A percentile compares a stretch with the other conserved stretches of the same genome.
Conservation (phyloP, 2,888 invertebrate genomes). For the Priocnemis perturbator region DNA sequence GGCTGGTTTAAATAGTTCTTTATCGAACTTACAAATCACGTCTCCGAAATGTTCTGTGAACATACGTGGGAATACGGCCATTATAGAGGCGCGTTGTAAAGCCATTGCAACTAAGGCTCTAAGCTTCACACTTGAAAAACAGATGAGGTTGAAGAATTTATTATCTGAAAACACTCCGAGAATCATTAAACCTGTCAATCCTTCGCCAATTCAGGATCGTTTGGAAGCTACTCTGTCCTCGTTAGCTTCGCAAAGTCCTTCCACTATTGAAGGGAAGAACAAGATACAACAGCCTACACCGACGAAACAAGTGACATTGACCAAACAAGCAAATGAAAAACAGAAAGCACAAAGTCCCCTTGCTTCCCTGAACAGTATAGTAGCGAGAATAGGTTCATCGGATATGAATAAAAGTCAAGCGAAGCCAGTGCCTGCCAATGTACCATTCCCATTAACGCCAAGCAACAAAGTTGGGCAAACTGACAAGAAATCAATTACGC, state of each 20-base stretch:
- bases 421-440: constrained; percentile 34
- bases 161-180: constrained; percentile 60
- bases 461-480: constrained; percentile 41
- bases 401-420: constrained; percentile 36
- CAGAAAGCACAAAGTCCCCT: constrained; percentile 61
- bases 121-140: constrained; percentile 64
- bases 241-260: constrained; percentile 54
- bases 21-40: constrained; percentile 62
- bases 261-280: constrained; percentile 38
- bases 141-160: constrained; percentile 61
- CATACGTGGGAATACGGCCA: constrained; percentile 52
- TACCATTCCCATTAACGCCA: constrained; percentile 30
- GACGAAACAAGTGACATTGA: constrained; percentile 25
- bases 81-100: constrained; percentile 67
- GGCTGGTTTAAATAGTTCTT: constrained; percentile 60
- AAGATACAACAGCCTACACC: constrained; percentile 41
- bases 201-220: constrained; percentile 66
- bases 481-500: constrained; percentile 43
- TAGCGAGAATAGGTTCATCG: constrained; percentile 63
- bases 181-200: constrained; percentile 63
- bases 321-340: constrained; percentile 28
- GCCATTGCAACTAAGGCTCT: constrained; percentile 63
- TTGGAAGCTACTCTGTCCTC: constrained; percentile 68
- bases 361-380: constrained; percentile 69
- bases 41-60: constrained; percentile 41